Evolutionary conservation across 2,797 vertebrate species (phyloP), one percentile per base, ranked within the genome.

Genomic region (Danionella dracula): DNA sequence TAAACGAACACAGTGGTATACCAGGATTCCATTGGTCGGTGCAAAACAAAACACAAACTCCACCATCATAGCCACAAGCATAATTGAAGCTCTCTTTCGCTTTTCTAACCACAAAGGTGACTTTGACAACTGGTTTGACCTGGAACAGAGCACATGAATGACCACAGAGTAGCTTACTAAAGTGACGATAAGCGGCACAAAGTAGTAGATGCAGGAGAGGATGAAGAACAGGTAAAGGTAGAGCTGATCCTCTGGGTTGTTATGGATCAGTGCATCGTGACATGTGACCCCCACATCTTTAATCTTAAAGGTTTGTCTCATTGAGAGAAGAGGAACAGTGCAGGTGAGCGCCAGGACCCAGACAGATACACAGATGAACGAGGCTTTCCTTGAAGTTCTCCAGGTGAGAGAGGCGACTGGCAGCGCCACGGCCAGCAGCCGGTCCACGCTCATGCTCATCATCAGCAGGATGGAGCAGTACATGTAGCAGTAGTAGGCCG

Each of bases 401-500:
- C 95, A 97, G 0, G 82, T 68, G 42, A 96, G 82, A 4, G 94
- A 92, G 49, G 85, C 54, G 7, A 98, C 87, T 4, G 94, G 95
- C 48, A 92, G 93, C 38, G 91, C 91, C 1, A 97, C 91, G 0
- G 93, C 95, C 1, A 97, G 76, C 34, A 94, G 90, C 1, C 93
- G 90, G 78, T 97, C 95, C 0, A 92, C 78, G 34, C 93, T 93
- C 21, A 97, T 97, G 74, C 87, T 90, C 0, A 90, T 89, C 68
- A 94, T 92, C 53, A 98, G 88, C 76, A 97, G 84, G 49, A 94
- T 48, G 0, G 95, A 96, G 72, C 93, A 92, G 16, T 96, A 93
- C 94, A 97, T 97, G 83, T 97, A 95, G 76, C 90, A 91, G 81
- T 94, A 95, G 58, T 95, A 96, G 0, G 89, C 88, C 0, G 90